Evolutionary conservation across 2,113 vertebrate genomes (phyloP), one percentile per base, ranked within the genome.

Genomic region (Pithys albifrons): DNA sequence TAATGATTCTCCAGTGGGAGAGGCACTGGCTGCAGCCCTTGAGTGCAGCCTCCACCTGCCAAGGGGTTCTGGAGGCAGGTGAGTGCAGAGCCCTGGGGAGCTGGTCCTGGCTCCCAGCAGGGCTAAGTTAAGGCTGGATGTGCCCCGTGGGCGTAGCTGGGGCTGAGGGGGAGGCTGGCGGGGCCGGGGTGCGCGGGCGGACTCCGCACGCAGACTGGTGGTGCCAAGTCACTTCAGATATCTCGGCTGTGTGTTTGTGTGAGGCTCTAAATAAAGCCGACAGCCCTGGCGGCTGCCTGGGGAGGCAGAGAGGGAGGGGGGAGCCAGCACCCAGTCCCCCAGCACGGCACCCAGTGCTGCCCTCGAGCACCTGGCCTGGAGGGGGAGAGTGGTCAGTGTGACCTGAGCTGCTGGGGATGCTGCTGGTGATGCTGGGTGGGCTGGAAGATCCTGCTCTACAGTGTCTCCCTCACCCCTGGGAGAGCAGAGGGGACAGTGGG

Each of bases 211-310:
- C 45, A 2, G 89, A 41, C 37, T 76, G 93, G 41, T 9, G 89
- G 91, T 95, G 89, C 96, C 93, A 96, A 96, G 85, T 82, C 95
- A 37, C 94, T 95, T 92, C 72, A 85, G 84, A 75, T 84, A 48
- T 55, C 94, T 91, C 48, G n/a, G 94, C 77, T 75, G 89, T 89
- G 84, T 77, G 94, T 92, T 96, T 94, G 90, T 84, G 84, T 14
- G 81, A 87, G 74, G 94, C 93, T 89, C 77, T 92, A 94, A 96
- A 95, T 95, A 94, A 92, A 96, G 66, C 81, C 3, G 91, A 67
- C 77, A 89, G 89, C 81, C 87, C 84, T 46, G 61, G 89, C 73
- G 70, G 76, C 92, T 93, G 91, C 89, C 65, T 65, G 70, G 85
- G 67, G 61, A 61, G 49, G 49, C n/a, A 45, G 81, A 61, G 59